Percentiles rank a stretch among this genome's conserved stretches.
Evolutionary conservation across 2,888 invertebrate genomes (phyloP).

Genomic region (Hecatera dysodea): DNA sequence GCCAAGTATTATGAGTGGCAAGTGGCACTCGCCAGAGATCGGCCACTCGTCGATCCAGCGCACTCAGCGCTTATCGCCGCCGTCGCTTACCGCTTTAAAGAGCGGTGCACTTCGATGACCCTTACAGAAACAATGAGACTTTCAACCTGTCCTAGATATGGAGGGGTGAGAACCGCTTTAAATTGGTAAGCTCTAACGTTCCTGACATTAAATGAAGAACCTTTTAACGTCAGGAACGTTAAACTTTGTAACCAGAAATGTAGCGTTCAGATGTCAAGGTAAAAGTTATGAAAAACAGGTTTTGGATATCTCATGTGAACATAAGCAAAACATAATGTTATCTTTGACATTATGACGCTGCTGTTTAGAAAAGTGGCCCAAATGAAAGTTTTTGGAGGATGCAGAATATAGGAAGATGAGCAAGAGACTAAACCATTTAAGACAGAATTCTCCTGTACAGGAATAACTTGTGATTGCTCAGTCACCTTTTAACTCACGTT

Average conservation of each 20-base stretch:
- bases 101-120: conserved; percentile 65
- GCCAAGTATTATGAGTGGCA: conserved; percentile 60
- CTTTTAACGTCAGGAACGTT: too few species aligned
- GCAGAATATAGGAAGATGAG: neutral
- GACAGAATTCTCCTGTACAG: too few species aligned
- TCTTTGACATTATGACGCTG: too few species aligned
- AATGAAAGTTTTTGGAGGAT: neutral
- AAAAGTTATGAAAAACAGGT: too few species aligned
- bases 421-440: neutral
- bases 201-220: neutral
- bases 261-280: too few species aligned
- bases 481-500: neutral
- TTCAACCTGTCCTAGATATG: conserved; percentile 60
- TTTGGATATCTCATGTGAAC: too few species aligned
- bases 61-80: conserved; percentile 85
- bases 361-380: too few species aligned
- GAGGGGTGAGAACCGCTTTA: conserved; percentile 5
- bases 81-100: conserved; percentile 70
- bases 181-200: conserved; percentile 8
- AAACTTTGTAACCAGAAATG: too few species aligned
- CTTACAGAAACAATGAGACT: conserved; percentile 68
- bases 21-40: conserved; percentile 79
- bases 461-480: neutral
- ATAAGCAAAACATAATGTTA: too few species aligned
- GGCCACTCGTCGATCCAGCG: conserved; percentile 81